Conservation (phyloP, 2,113 vertebrate genomes). For the Talpa occidentalis region DNA sequence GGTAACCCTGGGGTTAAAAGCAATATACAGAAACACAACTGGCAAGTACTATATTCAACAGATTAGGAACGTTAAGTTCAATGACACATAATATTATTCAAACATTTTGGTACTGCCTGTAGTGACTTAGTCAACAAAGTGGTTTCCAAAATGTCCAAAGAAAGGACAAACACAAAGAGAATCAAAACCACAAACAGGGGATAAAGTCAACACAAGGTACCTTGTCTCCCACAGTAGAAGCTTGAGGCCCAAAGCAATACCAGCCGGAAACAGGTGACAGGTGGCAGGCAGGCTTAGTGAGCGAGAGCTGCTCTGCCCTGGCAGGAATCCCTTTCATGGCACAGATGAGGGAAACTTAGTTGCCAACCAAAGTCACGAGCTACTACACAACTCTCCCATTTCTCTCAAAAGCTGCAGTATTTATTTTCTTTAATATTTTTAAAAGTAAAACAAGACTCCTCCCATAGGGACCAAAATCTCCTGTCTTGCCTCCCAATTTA, state of each 20-base stretch:
- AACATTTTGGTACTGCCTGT: not conserved
- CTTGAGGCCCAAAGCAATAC: constrained; percentile 34
- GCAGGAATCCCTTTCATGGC: not conserved
- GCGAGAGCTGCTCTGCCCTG: fast-evolving
- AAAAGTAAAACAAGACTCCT: not conserved
- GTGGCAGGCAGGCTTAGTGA: not conserved
- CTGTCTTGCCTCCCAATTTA: not conserved
- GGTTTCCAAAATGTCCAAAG: constrained; percentile 13
- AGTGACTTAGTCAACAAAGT: constrained; percentile 46
- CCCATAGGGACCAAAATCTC: not conserved
- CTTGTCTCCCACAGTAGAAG: not conserved
- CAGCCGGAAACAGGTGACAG: not conserved
- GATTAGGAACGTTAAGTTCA: not conserved
- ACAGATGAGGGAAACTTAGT: not conserved
- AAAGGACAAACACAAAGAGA: not conserved
- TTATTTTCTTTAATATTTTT: not conserved
- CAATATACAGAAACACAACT: not conserved
- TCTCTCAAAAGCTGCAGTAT: not conserved
- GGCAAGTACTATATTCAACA: not conserved
- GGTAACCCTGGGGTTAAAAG: not conserved
- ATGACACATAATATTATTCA: not conserved
- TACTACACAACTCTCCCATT: not conserved
- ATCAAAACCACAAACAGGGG: not conserved
- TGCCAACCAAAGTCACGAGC: not conserved
- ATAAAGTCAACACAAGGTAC: constrained; percentile 30